Evolutionary conservation across 2,797 vertebrate genomes (phyloP), one percentile per base, ranked within the genome.

Genomic region (Toxotes lorentzi): DNA sequence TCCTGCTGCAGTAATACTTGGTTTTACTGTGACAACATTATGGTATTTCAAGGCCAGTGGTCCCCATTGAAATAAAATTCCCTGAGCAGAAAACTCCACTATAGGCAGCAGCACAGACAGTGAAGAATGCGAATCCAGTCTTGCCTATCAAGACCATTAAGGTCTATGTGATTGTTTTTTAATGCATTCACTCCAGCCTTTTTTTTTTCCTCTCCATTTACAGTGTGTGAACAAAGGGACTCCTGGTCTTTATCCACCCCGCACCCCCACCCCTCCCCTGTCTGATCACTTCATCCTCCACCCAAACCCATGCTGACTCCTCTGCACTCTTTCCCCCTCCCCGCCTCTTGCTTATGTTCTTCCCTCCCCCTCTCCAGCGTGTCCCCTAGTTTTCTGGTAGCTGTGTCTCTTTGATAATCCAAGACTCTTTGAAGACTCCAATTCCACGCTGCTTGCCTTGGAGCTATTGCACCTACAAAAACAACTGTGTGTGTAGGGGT

Each of bases 361-460:
- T 82, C 88, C 91, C 86, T 82, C 90, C 88, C 89, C 87, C 86
- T 91, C 87, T 86, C 82, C 77, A 82, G 84, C 51, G 86, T 91
- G 93, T 94, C 93, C 93, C 91, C 94, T 93, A 90, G 86, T 93
- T 92, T 94, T 94, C 92, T 92, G 92, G 92, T 93, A 92, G 92
- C 92, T 90, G 92, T 94, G 93, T 94, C 94, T 94, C 93, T 94
- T 94, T 94, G 94, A 94, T 94, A 94, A 94, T 93, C 92, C 93
- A 89, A 93, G 92, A 92, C 89, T 93, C 93, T 94, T 94, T 94
- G 93, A 94, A 94, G 94, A 94, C 93, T 93, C 92, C 91, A 92
- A 93, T 93, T 93, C 92, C 92, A 93, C 88, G 90, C 93, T 93
- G 90, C 91, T 94, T 93, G 93, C 93, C 94, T 94, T 79, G 87